Evolutionary conservation across 2,888 invertebrate species (phyloP), one percentile per base, ranked within the genome.

Genomic region (Gryllus longicercus): DNA sequence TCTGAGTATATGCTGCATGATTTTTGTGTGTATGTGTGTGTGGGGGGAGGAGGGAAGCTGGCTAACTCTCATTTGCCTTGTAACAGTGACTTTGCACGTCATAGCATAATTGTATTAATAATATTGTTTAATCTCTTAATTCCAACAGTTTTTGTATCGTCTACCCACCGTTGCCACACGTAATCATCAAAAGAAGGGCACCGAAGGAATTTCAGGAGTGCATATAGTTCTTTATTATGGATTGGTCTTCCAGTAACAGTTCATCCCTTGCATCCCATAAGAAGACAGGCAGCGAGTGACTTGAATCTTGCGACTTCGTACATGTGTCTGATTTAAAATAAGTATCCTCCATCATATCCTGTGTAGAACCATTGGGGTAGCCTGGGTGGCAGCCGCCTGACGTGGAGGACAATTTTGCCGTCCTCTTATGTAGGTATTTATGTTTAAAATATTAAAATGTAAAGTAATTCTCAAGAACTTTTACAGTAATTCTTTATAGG

Each of bases 241-340:
- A 99, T 93, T 0, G 98, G 98, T 0, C 98, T 98, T 50, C 98
- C 98, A 0, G 98, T 97, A 38, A 98, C 90, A 0, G 93, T 93
- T 96, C 96, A 96, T 16, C 96, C 91, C 2, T 90, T 88, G 80
- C 87, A 89, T 11, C 91, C 92, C 0, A 86, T 84, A 77, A 96
- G 86, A 2, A 88, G 87, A 85, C 93, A 93, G 11, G 93, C 93
- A 0, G 94, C 93, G 82, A 89, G 86, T 0, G 95, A 92, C 0
- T 93, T 91, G 89, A 12, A 94, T 91, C 87, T 96, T 96, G 86
- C 94, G 91, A 88, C 98, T 98, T 83, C 97, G 92, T 12, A 98
- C 94, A 87, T 99, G 98, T 0, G 95, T 98, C 88, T 99, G 98
- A 88, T 99, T 98, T 38, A 99, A 88, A 82, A 98, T 93, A 4